Conservation (phyloP, 2,888 invertebrate species). For the Eilema griseolum region DNA sequence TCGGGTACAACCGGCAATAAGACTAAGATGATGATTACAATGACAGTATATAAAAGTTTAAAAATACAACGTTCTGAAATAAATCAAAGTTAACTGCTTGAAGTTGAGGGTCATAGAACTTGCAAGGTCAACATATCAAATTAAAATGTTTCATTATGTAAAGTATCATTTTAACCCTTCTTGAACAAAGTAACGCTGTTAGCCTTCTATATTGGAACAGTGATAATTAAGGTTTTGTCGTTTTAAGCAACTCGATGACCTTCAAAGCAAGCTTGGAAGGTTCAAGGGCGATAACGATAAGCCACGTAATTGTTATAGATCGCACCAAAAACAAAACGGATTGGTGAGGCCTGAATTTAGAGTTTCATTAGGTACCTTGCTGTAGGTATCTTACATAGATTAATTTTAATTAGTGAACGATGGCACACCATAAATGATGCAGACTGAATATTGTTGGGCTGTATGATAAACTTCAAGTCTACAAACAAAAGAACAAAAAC, state of each 20-base stretch:
- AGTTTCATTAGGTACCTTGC: not conserved
- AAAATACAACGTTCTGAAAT: not conserved
- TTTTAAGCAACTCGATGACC: conserved; percentile 35
- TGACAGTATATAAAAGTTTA: too few relatives aligned
- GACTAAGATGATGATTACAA: too few relatives aligned
- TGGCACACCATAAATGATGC: not conserved
- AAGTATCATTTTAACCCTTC: not conserved
- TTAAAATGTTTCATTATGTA: not conserved
- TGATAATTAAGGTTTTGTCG: conserved; percentile 39
- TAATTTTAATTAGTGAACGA: not conserved
- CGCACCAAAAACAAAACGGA: conserved; percentile 15
- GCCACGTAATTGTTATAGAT: conserved; percentile 43
- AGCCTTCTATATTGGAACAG: conserved; percentile 8
- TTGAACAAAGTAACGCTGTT: not conserved
- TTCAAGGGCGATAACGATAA: conserved; percentile 44
- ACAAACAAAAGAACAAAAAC: not conserved
- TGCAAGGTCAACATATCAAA: not conserved
- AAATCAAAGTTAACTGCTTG: not conserved
- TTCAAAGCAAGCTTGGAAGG: conserved; percentile 38
- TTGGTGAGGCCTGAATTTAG: not conserved
- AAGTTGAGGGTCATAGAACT: not conserved
- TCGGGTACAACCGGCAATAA: too few relatives aligned
- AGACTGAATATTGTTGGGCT: not conserved
- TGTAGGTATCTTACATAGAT: not conserved
- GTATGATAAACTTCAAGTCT: not conserved